These are phyloP conservation scores for Sinocyclocheilus anophthalmus DNA, from an alignment of 2,113 vertebrate species.

Conservation along the genomic window DNA sequence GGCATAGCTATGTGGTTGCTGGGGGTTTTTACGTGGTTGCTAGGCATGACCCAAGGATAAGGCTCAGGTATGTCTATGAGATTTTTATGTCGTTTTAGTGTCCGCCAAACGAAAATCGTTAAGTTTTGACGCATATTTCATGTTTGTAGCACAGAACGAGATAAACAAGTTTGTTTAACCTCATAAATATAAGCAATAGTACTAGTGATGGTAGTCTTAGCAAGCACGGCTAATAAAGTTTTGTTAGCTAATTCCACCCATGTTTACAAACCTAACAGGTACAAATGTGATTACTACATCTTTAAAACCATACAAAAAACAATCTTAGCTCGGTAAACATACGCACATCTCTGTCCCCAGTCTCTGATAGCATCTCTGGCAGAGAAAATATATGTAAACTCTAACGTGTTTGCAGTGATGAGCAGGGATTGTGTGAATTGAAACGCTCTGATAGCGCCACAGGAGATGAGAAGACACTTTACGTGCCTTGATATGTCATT, in stretches of 20 bases:
- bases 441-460: neutral
- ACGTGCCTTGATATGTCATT: neutral
- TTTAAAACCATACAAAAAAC: neutral
- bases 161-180: neutral
- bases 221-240: neutral
- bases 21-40: neutral
- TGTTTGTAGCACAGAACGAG: neutral
- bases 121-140: neutral
- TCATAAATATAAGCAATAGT: neutral
- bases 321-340: neutral
- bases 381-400: neutral
- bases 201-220: neutral
- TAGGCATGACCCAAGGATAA: neutral
- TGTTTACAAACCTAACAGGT: neutral
- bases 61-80: neutral
- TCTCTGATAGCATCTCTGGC: slow-evolving; percentile 4
- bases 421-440: slow-evolving; percentile 20
- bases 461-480: slow-evolving; percentile 19
- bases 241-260: neutral
- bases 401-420: neutral
- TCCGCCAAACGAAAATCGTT: neutral
- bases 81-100: neutral
- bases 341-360: neutral
- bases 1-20: neutral
- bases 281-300: neutral